phyloP scores from a whole-genome alignment of 2,888 invertebrate genomes.

The Drosophila differens region DNA sequence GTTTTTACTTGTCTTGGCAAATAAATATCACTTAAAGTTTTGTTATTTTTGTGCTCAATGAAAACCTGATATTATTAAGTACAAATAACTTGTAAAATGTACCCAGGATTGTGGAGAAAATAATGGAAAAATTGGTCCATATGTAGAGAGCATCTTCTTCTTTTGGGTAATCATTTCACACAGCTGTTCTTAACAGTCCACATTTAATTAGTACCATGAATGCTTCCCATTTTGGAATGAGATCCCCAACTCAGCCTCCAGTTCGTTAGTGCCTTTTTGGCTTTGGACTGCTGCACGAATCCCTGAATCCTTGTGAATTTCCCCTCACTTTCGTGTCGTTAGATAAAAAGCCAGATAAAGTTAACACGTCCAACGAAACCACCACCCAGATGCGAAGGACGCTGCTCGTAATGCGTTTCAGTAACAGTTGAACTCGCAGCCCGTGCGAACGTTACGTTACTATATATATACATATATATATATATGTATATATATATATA shows the following conservation, averaged over 20 bases:
- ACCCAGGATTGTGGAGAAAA: background rate
- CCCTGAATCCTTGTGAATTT: constrained; percentile 33
- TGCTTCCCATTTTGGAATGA: constrained; percentile 43
- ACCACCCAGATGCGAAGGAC: constrained; percentile 44
- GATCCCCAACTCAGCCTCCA: constrained; percentile 8
- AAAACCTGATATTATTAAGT: constrained; percentile 1
- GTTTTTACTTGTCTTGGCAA: background rate
- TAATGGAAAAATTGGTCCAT: background rate
- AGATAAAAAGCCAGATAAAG: constrained; percentile 71
- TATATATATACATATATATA: background rate
- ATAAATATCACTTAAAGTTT: background rate
- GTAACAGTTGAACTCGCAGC: constrained; percentile 63
- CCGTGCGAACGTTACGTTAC: constrained; percentile 49
- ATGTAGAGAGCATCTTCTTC: no score
- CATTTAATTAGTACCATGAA: constrained; percentile 17
- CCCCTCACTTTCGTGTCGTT: constrained; percentile 39
- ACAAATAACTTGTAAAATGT: background rate
- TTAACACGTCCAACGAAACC: constrained; percentile 49
- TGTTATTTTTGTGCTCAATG: background rate
- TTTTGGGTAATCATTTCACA: background rate
- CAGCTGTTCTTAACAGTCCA: constrained; percentile 8
- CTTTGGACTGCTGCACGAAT: constrained; percentile 20
- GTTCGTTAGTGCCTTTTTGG: constrained; percentile 31
- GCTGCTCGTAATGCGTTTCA: constrained; percentile 57
- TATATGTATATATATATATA: background rate